Evolutionary conservation across 1,140 invertebrate species (phyloP), one percentile per base, ranked within the genome.

Genomic region (Phthorimaea operculella): DNA sequence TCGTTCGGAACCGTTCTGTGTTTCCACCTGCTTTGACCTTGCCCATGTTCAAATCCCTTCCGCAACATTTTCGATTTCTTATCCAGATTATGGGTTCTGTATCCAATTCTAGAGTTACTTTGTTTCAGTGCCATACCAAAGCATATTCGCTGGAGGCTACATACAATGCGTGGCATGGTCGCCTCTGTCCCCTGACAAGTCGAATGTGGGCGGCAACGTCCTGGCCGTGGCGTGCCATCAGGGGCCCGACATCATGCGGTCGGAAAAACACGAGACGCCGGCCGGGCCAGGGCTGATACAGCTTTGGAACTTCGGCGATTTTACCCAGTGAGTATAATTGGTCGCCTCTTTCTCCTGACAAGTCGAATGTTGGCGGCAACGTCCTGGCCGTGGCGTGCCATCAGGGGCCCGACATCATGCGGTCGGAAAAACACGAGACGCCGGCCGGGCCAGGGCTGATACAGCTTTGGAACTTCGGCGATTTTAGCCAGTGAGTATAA

Each of bases 391-490:
- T 72, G 44, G 60, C 60, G 4, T 56, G 51, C 15, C 68, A 72
- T 60, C 47, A 51, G 14, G 62, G 17, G 5, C 5, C 44, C 12
- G 76, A 81, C 59, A 12, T 34, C 6, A 74, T 74, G 21, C 71
- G 71, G 0, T 16, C 54, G 4, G 47, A 51, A 17, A 21, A 14
- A 16, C 54, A 52, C n/a, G 55, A 66, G n/a, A 51, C 52, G 1
- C 51, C 42, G 10, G 51, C 67, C 9, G 36, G 65, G 8, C 11
- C 57, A 5, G 51, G 50, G 0, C 39, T 67, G 2, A 28, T 82
- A 34, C 79, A 82, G 58, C 61, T 82, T 42, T 82, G 79, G 79
- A 60, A 72, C 42, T 72, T 74, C 28, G 63, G 62, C 0, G 39
- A 65, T 17, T 60, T 66, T 17, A 16, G 55, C 7, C n/a, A 1